Evolutionary conservation across 2,888 invertebrate genomes (phyloP).

Genomic region (Corythucha ciliata): DNA sequence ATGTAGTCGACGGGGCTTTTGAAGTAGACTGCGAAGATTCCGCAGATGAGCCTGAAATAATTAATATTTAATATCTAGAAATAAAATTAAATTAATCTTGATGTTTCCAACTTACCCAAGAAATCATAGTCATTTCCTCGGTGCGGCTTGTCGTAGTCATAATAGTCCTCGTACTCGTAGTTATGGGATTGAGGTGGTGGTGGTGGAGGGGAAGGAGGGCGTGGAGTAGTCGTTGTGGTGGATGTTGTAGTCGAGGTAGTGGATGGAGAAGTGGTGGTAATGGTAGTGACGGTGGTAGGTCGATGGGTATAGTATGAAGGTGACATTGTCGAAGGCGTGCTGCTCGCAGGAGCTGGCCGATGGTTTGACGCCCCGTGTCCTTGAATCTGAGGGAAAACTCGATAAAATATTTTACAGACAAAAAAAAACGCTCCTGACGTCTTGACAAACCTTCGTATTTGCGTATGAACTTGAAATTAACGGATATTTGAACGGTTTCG

Average conservation of each 20-base stretch:
- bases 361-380: slow-evolving; percentile 41
- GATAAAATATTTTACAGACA: too few relatives aligned
- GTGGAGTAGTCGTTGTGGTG: slow-evolving; percentile 20
- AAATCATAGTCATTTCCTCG: slow-evolving; percentile 27
- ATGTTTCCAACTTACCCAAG: slow-evolving; percentile 15
- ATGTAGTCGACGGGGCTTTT: neutral
- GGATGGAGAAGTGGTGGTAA: slow-evolving; percentile 36
- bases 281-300: slow-evolving; percentile 35
- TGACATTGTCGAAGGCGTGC: slow-evolving; percentile 33
- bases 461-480: slow-evolving; percentile 62
- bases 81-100: too few relatives aligned
- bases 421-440: too few relatives aligned
- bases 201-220: slow-evolving; percentile 33
- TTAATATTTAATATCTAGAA: too few relatives aligned
- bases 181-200: slow-evolving; percentile 28
- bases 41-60: too few relatives aligned
- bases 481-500: slow-evolving; percentile 55
- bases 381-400: too few relatives aligned
- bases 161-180: slow-evolving; percentile 32
- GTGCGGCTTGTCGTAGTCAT: slow-evolving; percentile 23
- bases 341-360: slow-evolving; percentile 25
- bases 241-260: slow-evolving; percentile 25
- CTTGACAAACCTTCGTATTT: slow-evolving; percentile 51
- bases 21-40: too few relatives aligned
- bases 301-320: slow-evolving; percentile 35